phyloP scores from a whole-genome alignment of 1,140 invertebrate species.

The Diuraphis noxia region DNA sequence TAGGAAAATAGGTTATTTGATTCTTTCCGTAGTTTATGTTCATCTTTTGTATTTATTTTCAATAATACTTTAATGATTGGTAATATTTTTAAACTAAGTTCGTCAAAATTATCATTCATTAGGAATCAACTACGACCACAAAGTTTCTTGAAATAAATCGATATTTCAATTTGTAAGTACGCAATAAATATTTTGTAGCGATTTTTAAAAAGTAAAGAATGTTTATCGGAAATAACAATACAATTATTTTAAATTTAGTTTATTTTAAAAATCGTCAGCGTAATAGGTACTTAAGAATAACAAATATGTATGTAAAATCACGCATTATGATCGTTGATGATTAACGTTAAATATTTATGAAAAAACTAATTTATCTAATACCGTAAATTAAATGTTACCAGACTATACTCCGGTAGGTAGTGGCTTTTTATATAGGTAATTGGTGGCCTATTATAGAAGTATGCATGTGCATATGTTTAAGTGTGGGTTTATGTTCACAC shows the following conservation, averaged over 20 bases:
- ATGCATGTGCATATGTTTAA: background rate
- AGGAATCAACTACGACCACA: no score
- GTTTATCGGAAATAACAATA: background rate
- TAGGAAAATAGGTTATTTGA: background rate
- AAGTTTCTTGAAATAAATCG: background rate
- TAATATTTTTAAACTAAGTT: background rate
- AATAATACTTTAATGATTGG: background rate
- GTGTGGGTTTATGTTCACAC: background rate
- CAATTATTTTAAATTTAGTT: background rate
- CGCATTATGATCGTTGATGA: background rate
- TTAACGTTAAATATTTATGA: background rate
- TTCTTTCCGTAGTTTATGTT: background rate
- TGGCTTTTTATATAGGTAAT: background rate
- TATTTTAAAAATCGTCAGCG: background rate
- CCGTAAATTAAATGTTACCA: background rate
- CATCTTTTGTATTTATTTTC: background rate
- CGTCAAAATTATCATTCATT: background rate
- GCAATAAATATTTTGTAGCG: background rate
- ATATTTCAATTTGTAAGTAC: background rate
- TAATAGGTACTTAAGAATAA: background rate
- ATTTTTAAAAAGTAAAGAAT: background rate
- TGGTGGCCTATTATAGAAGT: background rate
- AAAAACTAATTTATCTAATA: background rate
- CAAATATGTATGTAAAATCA: background rate
- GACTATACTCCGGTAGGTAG: background rate